Evolutionary conservation across 2,113 vertebrate species (phyloP).

Genomic region (Tragelaphus scriptus): DNA sequence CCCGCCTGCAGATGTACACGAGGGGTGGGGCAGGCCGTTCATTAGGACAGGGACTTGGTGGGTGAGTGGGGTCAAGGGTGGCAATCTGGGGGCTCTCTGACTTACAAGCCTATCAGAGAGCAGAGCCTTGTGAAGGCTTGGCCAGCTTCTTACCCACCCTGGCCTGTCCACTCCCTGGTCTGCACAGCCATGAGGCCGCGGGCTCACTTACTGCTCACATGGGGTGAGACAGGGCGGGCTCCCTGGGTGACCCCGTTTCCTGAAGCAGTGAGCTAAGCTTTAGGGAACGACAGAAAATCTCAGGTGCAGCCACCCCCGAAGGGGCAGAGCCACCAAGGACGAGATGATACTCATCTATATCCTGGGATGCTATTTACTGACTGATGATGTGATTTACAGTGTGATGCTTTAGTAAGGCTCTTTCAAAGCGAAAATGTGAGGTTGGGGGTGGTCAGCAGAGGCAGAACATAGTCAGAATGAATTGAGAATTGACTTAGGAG

Average conservation of each 20-base stretch:
- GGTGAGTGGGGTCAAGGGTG: not conserved
- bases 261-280: not conserved
- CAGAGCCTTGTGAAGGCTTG: not conserved
- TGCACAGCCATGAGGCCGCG: not conserved
- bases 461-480: not conserved
- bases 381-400: not conserved
- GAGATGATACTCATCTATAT: accelerated
- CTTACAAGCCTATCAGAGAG: not conserved
- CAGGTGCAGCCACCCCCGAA: not conserved
- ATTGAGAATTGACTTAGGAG: not conserved
- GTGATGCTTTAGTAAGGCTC: not conserved
- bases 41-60: not conserved
- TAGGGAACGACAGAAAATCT: not conserved
- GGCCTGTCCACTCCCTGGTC: not conserved
- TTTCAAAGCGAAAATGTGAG: not conserved
- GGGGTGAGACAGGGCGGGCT: not conserved
- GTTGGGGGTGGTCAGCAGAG: not conserved
- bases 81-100: not conserved
- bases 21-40: not conserved
- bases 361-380: not conserved
- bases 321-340: not conserved
- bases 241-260: not conserved
- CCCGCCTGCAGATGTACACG: not conserved
- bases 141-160: not conserved
- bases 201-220: not conserved